These are phyloP conservation scores for Barbus barbus DNA, from an alignment of 2,113 vertebrate genomes.

Conservation along the genomic window DNA sequence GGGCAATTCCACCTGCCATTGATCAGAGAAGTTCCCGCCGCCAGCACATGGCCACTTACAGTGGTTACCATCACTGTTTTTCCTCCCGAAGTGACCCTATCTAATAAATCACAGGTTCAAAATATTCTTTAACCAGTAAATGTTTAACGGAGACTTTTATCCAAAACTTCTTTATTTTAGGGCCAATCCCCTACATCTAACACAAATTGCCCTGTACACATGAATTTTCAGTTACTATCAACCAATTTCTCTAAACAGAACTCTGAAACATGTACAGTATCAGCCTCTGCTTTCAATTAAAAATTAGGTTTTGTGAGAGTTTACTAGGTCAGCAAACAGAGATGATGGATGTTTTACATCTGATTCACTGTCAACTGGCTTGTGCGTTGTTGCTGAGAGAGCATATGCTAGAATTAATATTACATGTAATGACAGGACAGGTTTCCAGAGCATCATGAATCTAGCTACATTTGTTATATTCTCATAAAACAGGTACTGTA, in stretches of 20 bases:
- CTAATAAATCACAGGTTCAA: background rate
- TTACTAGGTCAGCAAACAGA: conserved; percentile 6
- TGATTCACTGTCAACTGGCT: background rate
- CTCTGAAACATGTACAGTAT: background rate
- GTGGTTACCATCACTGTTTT: conserved; percentile 5
- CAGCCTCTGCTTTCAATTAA: background rate
- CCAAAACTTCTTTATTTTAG: background rate
- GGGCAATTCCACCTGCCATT: conserved; percentile 7
- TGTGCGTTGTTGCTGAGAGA: background rate
- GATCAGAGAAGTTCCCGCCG: conserved; percentile 8
- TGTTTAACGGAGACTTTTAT: background rate
- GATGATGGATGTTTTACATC: background rate
- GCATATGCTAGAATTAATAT: background rate
- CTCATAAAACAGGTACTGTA: too few relatives aligned
- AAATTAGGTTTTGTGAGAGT: background rate
- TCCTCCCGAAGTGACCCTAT: background rate
- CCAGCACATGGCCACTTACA: conserved; percentile 5
- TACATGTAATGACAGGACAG: conserved; percentile 1
- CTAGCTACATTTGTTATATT: too few relatives aligned
- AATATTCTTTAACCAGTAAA: background rate
- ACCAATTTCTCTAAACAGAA: background rate
- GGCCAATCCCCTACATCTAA: background rate
- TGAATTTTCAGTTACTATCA: background rate
- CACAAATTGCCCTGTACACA: background rate
- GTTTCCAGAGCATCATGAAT: background rate